A percentile compares a stretch with the other conserved stretches of the same genome.
These are phyloP conservation scores for Eptatretus burgeri DNA, from an alignment of 2,113 vertebrate species.

Conservation along the genomic window DNA sequence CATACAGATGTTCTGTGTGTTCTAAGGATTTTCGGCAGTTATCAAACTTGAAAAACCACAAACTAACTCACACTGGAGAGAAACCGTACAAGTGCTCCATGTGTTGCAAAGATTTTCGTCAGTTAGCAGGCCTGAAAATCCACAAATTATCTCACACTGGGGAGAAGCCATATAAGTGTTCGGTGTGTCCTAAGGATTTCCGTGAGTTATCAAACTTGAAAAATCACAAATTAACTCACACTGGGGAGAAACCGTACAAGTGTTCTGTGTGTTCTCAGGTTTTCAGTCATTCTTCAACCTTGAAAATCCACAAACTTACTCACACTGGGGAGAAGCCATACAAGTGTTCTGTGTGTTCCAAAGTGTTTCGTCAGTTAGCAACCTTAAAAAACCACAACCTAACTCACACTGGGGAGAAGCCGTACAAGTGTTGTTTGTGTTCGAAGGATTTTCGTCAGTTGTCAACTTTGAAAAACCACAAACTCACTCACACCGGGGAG, in stretches of 20 bases:
- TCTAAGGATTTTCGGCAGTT: too few relatives aligned
- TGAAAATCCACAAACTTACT: too few relatives aligned
- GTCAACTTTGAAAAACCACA: constrained; percentile 15
- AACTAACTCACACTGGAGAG: constrained; percentile 23
- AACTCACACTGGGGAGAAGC: too few relatives aligned
- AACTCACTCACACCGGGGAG: too few relatives aligned
- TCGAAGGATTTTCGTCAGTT: constrained; percentile 15
- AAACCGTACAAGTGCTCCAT: constrained; percentile 19
- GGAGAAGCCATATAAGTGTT: constrained; percentile 11
- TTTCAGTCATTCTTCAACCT: too few relatives aligned
- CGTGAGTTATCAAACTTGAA: constrained; percentile 14
- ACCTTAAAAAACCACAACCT: too few relatives aligned
- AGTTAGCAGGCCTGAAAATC: constrained; percentile 15
- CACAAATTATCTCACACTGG: constrained; percentile 12
- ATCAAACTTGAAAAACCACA: constrained; percentile 38
- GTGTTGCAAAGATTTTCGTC: constrained; percentile 17
- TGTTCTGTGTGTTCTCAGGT: too few relatives aligned
- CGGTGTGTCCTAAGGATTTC: not conserved
- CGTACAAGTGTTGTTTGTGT: constrained; percentile 10
- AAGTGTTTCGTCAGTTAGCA: too few relatives aligned
- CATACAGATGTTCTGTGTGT: too few relatives aligned
- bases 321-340: too few relatives aligned
- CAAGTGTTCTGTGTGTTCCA: too few relatives aligned
- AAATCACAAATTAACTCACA: not conserved
- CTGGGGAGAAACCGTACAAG: too few relatives aligned